Evolutionary conservation across 2,888 invertebrate genomes (phyloP).

Genomic region (Petrolisthes manimaculis): DNA sequence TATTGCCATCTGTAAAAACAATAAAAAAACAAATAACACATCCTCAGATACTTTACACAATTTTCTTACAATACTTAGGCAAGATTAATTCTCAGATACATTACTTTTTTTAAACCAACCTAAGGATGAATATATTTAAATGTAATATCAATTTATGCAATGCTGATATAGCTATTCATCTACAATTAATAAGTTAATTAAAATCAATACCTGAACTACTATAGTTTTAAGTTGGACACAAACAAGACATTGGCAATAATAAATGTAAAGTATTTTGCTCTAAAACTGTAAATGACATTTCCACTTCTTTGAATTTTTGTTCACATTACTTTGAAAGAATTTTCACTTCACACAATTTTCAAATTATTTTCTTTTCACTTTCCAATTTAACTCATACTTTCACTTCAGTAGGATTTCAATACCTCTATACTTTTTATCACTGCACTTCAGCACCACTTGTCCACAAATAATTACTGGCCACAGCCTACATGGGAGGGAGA

Average conservation of each 20-base stretch:
- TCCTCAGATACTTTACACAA: background rate
- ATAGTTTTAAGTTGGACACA: conserved; percentile 13
- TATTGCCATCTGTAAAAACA: conserved; percentile 37
- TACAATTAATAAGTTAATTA: conserved; percentile 13
- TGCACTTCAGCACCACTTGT: conserved; percentile 24
- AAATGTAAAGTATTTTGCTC: too few species aligned
- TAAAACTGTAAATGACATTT: too few species aligned
- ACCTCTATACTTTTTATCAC: conserved; percentile 5
- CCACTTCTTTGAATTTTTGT: background rate
- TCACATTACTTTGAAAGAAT: background rate
- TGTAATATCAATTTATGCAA: conserved; percentile 2
- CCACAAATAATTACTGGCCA: conserved; percentile 32
- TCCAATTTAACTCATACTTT: background rate
- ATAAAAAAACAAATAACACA: conserved; percentile 21
- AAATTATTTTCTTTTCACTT: background rate
- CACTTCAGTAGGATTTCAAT: background rate
- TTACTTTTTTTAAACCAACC: background rate
- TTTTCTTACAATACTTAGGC: conserved; percentile 1
- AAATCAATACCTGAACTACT: background rate
- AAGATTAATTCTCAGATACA: conserved; percentile 10
- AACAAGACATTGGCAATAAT: background rate
- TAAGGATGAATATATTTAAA: conserved; percentile 10
- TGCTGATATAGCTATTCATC: conserved; percentile 21
- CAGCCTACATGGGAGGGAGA: conserved; percentile 33
- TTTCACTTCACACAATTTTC: background rate